Conservation (phyloP, 2,113 vertebrate species). For the Urocolius indicus region DNA sequence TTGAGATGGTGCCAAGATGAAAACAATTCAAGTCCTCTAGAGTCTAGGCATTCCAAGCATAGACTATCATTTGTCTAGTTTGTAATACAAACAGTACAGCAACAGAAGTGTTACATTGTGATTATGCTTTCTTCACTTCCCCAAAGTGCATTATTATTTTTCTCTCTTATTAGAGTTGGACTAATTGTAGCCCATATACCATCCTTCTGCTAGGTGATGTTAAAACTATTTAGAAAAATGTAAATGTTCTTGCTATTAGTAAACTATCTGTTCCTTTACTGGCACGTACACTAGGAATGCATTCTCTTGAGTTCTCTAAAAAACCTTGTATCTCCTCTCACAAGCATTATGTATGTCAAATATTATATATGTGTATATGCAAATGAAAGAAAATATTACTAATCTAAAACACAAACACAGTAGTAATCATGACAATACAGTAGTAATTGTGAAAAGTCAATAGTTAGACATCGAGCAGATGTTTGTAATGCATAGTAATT, state of each 20-base stretch:
- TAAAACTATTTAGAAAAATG: neutral
- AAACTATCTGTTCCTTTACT: neutral
- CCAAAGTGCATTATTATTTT: neutral
- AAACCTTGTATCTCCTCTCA: neutral
- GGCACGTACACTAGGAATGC: neutral
- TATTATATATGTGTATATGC: neutral
- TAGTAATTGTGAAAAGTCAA: neutral
- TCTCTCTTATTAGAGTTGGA: neutral
- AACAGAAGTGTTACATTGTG: neutral
- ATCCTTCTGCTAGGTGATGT: neutral
- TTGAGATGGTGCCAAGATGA: neutral
- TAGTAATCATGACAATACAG: neutral
- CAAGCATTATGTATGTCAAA: neutral
- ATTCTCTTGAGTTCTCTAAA: neutral
- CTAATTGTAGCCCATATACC: neutral
- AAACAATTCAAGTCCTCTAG: neutral
- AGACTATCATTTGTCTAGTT: neutral
- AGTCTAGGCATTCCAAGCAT: neutral
- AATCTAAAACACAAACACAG: conserved; percentile 8
- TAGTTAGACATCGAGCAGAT: neutral
- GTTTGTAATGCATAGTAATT: neutral
- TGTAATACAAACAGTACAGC: neutral
- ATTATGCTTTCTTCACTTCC: neutral
- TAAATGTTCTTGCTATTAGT: neutral
- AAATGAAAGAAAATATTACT: conserved; percentile 2